Evolutionary conservation across 1,140 invertebrate genomes (phyloP).

Genomic region (Tetragonula clypearis): DNA sequence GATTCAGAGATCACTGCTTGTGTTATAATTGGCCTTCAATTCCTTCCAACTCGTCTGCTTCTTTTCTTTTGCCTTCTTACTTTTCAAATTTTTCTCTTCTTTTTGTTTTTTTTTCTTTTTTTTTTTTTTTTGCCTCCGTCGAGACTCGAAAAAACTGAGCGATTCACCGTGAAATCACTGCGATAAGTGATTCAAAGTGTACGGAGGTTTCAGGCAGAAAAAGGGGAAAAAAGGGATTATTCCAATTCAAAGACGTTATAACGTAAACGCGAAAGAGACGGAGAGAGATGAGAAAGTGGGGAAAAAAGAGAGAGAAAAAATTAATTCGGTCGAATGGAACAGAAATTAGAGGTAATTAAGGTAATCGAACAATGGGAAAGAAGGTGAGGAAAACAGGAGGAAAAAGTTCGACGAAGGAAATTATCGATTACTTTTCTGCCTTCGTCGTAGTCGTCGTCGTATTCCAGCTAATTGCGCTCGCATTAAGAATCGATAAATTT

Average conservation of each 20-base stretch:
- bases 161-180: neutral
- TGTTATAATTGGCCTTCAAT: no score
- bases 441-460: neutral
- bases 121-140: no score
- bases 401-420: neutral
- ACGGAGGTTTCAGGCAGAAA: neutral
- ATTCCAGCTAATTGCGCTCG: slow-evolving; percentile 27
- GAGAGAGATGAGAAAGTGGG: neutral
- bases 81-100: neutral
- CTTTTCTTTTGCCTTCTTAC: neutral
- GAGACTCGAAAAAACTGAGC: neutral
- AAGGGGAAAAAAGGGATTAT: neutral
- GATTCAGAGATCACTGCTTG: no score
- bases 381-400: neutral
- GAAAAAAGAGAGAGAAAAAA: neutral
- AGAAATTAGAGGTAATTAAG: slow-evolving; percentile 25
- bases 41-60: no score
- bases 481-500: slow-evolving; percentile 18
- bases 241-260: neutral
- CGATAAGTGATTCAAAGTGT: neutral
- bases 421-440: slow-evolving; percentile 29
- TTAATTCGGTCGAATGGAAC: neutral
- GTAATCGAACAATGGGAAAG: slow-evolving; percentile 25
- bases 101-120: no score
- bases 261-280: neutral